These are phyloP conservation scores for Parambassis ranga DNA, from an alignment of 2,797 vertebrate genomes.

Conservation along the genomic window DNA sequence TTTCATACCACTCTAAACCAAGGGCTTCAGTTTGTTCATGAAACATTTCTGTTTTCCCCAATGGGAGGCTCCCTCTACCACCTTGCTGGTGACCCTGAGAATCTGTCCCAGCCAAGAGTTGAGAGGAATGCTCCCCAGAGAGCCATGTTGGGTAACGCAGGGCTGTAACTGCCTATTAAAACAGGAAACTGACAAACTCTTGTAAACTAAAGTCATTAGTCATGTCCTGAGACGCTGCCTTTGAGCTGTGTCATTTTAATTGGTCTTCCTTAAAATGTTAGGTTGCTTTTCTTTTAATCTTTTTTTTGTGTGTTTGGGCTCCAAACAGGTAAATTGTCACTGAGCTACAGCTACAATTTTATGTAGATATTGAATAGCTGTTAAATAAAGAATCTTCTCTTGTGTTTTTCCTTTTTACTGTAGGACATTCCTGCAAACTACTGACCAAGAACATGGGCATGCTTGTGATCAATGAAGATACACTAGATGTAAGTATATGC, in stretches of 20 bases:
- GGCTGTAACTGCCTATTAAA: conserved; percentile 71
- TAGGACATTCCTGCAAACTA: conserved; percentile 97
- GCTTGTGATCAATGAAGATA: conserved; percentile 95
- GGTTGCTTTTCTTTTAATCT: conserved; percentile 5
- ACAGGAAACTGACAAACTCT: conserved; percentile 73
- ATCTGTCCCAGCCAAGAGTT: conserved; percentile 56
- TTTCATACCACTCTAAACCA: conserved; percentile 42
- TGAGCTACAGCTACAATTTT: neutral
- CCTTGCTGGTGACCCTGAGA: conserved; percentile 65
- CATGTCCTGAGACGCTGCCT: conserved; percentile 62
- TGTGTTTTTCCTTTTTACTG: conserved; percentile 2
- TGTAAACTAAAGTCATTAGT: conserved; percentile 77
- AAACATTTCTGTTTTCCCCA: conserved; percentile 65
- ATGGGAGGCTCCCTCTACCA: conserved; percentile 58
- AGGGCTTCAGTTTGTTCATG: conserved; percentile 44
- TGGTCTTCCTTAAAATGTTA: conserved; percentile 14
- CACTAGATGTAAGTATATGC: conserved; percentile 92
- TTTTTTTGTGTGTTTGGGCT: neutral
- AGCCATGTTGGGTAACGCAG: conserved; percentile 61
- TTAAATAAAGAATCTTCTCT: neutral
- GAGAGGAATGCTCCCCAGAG: conserved; percentile 59
- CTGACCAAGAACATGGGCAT: conserved; percentile 97
- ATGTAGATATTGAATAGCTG: neutral
- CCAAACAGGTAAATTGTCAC: neutral
- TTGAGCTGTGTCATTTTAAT: conserved; percentile 63